phyloP scores from a whole-genome alignment of 2,888 invertebrate species.

The Phyllotreta cruciferae region DNA sequence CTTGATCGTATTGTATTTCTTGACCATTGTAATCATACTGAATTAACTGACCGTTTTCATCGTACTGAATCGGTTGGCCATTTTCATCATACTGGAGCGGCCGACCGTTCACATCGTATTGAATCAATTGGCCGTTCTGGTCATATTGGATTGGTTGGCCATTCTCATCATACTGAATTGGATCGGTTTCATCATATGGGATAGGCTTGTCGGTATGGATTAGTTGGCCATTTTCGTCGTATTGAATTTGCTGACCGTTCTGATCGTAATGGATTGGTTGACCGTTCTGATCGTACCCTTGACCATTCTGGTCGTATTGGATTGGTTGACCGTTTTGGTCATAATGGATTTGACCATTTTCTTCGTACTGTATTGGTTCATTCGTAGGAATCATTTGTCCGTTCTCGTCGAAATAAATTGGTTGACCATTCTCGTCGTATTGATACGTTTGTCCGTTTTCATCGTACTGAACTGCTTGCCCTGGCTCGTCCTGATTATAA shows the following conservation, averaged over 20 bases:
- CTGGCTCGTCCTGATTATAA: constrained; percentile 30
- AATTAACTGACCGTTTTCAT: constrained; percentile 43
- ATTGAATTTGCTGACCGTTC: constrained; percentile 37
- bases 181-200: constrained; percentile 42
- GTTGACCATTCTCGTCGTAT: constrained; percentile 20
- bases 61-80: constrained; percentile 43
- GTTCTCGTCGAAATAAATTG: constrained; percentile 40
- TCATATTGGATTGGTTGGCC: constrained; percentile 38
- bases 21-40: constrained; percentile 47
- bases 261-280: constrained; percentile 39
- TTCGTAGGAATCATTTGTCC: constrained; percentile 42
- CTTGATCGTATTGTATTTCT: constrained; percentile 45
- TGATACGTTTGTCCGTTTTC: constrained; percentile 42
- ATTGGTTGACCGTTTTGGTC: constrained; percentile 44
- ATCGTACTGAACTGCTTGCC: constrained; percentile 35
- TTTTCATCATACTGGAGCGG: constrained; percentile 43
- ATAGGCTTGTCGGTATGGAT: constrained; percentile 20
- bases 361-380: constrained; percentile 32
- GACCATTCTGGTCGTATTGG: constrained; percentile 44
- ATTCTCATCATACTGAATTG: constrained; percentile 36
- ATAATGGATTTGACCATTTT: constrained; percentile 40
- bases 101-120: constrained; percentile 44
- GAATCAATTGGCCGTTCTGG: constrained; percentile 39
- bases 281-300: constrained; percentile 34
- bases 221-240: constrained; percentile 44